Base-by-base conservation (phyloP, 1,140 invertebrate genomes). In the Nasonia longicornis region DNA sequence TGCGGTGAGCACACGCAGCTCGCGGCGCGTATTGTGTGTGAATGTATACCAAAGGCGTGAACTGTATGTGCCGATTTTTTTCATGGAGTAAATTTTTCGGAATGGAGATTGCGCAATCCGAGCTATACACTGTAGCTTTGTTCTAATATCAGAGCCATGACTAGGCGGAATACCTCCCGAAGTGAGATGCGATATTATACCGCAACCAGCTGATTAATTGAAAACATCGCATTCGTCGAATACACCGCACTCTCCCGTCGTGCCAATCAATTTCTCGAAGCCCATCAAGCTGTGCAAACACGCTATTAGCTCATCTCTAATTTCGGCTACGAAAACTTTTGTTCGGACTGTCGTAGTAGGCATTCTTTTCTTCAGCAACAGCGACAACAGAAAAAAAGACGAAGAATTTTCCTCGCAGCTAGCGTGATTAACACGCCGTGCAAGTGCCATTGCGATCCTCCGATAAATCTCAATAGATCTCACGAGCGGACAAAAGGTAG, bases 181-280 rank as follows among this genome's bases (percentile, higher is more conserved):
- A 42, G 35, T 42, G 20, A 71, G 69, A 71, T 42, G 72, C 42
- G 45, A 48, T 74, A 48, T 74, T 45, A 20, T 42, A 71, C 22
- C 26, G 26, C 26, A 26, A 26, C 6, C 48, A 48, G 22, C 45
- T 58, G 72, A 52, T 74, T 52, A 74, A 74, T 74, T 58, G 45
- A 29, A 74, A 29, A 16, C 29, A 74, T 58, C 72, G 16, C 16
- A 58, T 16, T 45, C 58, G 38, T 52, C 20, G 31, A 26, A 52
- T 52, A n/a, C 45, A 48, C 26, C 48, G 45, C 10, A 22, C 2
- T 74, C 45, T 52, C 48, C 29, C 26, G 45, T 48, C 72, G 12
- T 10, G 35, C 10, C 16, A 74, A 58, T 48, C 48, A 74, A 58
- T 52, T 74, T 31, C 10, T 2, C 26, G 16, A 22, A 20, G 72